phyloP scores from a whole-genome alignment of 1,140 invertebrate genomes.

The Whitmania pigra region DNA sequence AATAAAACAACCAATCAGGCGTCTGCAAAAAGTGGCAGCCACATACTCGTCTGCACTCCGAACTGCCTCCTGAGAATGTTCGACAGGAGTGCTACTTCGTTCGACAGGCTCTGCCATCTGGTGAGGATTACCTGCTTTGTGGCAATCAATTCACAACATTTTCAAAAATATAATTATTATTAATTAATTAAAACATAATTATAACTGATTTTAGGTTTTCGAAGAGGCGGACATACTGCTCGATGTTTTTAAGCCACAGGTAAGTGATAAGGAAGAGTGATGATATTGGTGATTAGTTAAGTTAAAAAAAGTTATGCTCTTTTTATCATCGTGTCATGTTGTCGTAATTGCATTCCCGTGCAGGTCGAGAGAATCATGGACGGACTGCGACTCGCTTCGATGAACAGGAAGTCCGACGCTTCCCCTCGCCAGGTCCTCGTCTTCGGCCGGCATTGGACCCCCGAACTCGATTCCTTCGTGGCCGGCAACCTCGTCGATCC shows the following conservation, averaged over 20 bases:
- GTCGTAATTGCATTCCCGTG: neutral
- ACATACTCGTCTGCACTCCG: neutral
- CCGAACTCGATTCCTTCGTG: neutral
- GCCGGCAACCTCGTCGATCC: neutral
- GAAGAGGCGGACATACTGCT: neutral
- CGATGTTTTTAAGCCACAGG: neutral
- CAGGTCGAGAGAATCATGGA: conserved; percentile 5
- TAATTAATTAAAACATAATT: no score
- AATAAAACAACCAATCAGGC: no score
- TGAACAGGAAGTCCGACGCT: neutral
- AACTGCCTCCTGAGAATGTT: neutral
- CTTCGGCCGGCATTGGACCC: neutral
- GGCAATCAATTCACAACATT: neutral
- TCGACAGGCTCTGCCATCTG: neutral
- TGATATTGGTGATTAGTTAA: no score
- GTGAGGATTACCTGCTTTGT: neutral
- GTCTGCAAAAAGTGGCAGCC: neutral
- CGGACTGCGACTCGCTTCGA: neutral
- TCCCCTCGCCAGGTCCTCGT: neutral
- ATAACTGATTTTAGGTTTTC: neutral
- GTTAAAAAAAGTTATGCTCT: no score
- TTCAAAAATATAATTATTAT: no score
- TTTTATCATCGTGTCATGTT: neutral
- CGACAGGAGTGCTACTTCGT: neutral
- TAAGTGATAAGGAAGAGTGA: neutral